Base-by-base conservation (phyloP, 2,113 vertebrate genomes). In the Myiagra hebetior region DNA sequence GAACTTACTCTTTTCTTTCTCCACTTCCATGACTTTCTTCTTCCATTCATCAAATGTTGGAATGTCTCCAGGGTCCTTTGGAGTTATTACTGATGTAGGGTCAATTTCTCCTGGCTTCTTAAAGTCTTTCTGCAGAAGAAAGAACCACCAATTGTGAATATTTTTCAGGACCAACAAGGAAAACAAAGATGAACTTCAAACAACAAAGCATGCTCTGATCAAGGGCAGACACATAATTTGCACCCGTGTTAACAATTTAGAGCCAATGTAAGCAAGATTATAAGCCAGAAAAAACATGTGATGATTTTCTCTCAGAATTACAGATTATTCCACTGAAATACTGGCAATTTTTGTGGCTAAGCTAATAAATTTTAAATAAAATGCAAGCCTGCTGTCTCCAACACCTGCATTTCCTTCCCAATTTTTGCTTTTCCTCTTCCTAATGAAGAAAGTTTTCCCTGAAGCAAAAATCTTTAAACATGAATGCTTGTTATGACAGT, bases 21-120 rank as follows among this genome's bases (percentile, higher is more conserved):
- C 99, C 87, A 99, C 99, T 98, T 99, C 99, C 99, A 99, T 99
- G 91, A 99, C 99, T 96, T 99, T 99, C 96, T 99, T 99, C 96
- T 99, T 99, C 99, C 99, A 99, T 95, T 99, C 99, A 93, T 99
- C 99, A 87, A 99, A 99, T 16, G 99, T 99, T 75, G 99, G 99
- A 98, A 99, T 99, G 97, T 99, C 99, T 91, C 97, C 98, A 78
- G 98, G 98, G 28, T 99, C 99, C 98, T 99, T 99, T 83, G 98
- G 97, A 85, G 98, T 98, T 85, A 98, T 98, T 33, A 98, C 95
- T 20, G 98, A 97, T 4, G 98, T 97, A 56, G 99, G 98, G 84
- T 99, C 99, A 39, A 98, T 97, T 95, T 99, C 99, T 91, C 95
- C 98, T 62, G 95, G 60, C 85, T 97, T 96, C 44, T 94, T 97